Evolutionary conservation across 35 echinoderm and acorn worm species (phyloP).

Genomic region (Eucidaris tribuloides): DNA sequence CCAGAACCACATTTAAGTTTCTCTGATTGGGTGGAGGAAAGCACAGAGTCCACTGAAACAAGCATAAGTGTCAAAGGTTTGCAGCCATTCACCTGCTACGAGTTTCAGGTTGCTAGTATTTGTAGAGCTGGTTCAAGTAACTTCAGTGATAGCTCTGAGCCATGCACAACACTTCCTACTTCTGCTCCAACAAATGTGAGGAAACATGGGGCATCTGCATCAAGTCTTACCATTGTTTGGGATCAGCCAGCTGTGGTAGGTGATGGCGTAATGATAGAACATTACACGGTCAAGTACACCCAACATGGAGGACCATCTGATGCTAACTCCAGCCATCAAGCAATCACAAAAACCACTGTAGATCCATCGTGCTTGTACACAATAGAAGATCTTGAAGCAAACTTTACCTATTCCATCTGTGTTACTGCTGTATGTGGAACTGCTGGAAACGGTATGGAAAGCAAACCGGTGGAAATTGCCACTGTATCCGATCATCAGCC

Average conservation of each 20-base stretch:
- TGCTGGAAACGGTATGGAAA: neutral
- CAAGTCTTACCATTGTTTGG: neutral
- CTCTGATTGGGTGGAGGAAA: neutral
- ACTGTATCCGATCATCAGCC: neutral
- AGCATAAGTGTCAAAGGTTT: neutral
- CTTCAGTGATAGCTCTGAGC: neutral
- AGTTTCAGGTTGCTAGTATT: neutral
- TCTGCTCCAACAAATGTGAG: neutral
- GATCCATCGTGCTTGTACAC: neutral
- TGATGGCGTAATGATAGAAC: neutral
- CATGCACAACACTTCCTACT: conserved; percentile 20
- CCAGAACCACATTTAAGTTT: neutral
- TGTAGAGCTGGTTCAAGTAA: neutral
- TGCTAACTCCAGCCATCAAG: neutral
- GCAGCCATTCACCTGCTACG: neutral
- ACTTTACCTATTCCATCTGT: neutral
- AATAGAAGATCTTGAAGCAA: neutral
- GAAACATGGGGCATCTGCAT: neutral
- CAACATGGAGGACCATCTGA: neutral
- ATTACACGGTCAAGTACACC: conserved; percentile 1
- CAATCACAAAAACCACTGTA: neutral
- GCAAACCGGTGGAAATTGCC: neutral
- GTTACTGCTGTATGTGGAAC: conserved; percentile 22
- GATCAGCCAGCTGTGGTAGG: neutral
- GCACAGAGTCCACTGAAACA: neutral